Conservation (phyloP, 2,888 invertebrate genomes). For the Caenorhabditis sp. region DNA sequence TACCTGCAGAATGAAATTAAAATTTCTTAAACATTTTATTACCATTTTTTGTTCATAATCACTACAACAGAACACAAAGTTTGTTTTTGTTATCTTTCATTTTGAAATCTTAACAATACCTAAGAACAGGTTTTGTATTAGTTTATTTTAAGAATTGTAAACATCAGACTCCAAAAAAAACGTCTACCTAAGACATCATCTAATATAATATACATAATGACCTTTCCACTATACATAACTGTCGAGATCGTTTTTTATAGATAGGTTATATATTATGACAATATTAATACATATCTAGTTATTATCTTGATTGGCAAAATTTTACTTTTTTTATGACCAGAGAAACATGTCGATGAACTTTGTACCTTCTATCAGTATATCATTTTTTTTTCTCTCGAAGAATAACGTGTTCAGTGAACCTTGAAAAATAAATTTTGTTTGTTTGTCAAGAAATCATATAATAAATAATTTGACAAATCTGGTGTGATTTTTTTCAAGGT, state of each 20-base stretch:
- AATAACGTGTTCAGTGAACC: no score
- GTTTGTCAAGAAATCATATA: neutral
- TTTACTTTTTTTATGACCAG: neutral
- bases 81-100: no score
- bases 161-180: no score
- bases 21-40: no score
- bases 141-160: no score
- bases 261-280: neutral
- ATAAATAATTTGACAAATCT: conserved; percentile 1
- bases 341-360: neutral
- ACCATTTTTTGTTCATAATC: no score
- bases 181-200: no score
- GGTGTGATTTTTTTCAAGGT: neutral
- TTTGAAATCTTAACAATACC: no score
- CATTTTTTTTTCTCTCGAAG: neutral
- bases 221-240: neutral
- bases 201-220: no score
- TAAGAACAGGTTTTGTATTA: no score
- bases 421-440: neutral
- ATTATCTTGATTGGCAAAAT: neutral
- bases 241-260: neutral
- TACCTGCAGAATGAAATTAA: no score
- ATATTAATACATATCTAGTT: neutral
- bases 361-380: neutral
- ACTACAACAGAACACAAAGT: no score